Evolutionary conservation across 2,797 vertebrate genomes (phyloP), one percentile per base, ranked within the genome.

Genomic region (Chaenodraco wilsoni): DNA sequence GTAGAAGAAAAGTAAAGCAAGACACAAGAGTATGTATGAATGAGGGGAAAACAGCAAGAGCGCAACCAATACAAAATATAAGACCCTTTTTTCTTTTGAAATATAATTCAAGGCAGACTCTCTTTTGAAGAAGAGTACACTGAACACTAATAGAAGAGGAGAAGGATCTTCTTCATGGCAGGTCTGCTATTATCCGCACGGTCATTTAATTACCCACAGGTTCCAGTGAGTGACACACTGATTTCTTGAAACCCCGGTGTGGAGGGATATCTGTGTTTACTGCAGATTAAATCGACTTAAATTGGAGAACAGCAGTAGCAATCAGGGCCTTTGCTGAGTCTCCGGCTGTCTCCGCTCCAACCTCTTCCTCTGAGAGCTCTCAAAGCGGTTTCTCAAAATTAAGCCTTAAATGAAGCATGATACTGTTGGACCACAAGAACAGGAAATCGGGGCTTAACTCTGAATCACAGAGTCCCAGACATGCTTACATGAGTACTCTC

Each of bases 171-270:
- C 46, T 69, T 46, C 74, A 21, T 82, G 87, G 82, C 76, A 76
- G 46, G 16, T 55, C 45, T 27, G 79, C 63, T 21, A 83, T 89
- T 87, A 83, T 78, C 87, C 84, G 86, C 76, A 81, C 84, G 86
- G 81, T 82, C 75, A 81, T 84, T 76, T 90, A 75, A 91, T 87
- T 87, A 72, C 59, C 83, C 87, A 77, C 84, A 75, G 66, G 74
- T 76, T 72, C 62, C 82, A 81, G 71, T 86, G 45, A 82, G 62
- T 78, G 86, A 88, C 84, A 78, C 65, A 49, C 57, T 85, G 86
- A 87, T 83, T 82, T 74, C 75, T 73, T 76, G 72, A 78, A 17
- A 54, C 73, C 80, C 43, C 66, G 75, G 66, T 73, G 40, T 7
- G 9, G 66, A 56, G 57, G 59, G 52, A 37, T 65, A 40, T 33